Conservation (phyloP, 1,140 invertebrate species). For the Pomacea maculata region DNA sequence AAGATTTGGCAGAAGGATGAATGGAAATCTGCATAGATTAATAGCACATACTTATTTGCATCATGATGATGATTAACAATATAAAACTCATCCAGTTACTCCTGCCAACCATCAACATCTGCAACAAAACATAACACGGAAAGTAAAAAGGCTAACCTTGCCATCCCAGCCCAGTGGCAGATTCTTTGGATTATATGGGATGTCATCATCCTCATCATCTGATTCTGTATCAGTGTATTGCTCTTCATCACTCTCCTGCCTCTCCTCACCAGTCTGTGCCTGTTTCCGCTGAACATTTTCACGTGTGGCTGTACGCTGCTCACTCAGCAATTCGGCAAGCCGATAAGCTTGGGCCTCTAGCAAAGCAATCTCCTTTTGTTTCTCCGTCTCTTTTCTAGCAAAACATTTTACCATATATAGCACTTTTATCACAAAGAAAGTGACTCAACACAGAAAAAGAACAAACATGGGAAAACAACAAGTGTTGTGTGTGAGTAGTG, state of each 20-base stretch:
- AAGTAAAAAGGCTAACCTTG: slow-evolving; percentile 74
- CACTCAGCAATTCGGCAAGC: slow-evolving; percentile 75
- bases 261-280: slow-evolving; percentile 87
- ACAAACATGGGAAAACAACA: too few relatives aligned
- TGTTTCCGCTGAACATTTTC: slow-evolving; percentile 99
- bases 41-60: too few relatives aligned
- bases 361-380: slow-evolving; percentile 74
- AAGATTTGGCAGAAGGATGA: not conserved
- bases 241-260: slow-evolving; percentile 73
- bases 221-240: slow-evolving; percentile 80
- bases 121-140: not conserved
- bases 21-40: not conserved
- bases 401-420: too few relatives aligned
- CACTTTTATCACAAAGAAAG: too few relatives aligned
- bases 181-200: slow-evolving; percentile 99
- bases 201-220: slow-evolving; percentile 86
- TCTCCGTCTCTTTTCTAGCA: slow-evolving; percentile 62
- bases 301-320: slow-evolving; percentile 88
- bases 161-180: slow-evolving; percentile 99
- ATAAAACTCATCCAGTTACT: too few relatives aligned
- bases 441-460: too few relatives aligned
- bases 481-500: too few relatives aligned
- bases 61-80: too few relatives aligned
- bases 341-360: slow-evolving; percentile 90
- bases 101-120: too few relatives aligned